phyloP scores from a whole-genome alignment of 92 coral and sea anemone species.

The Epizoanthus scotinus region DNA sequence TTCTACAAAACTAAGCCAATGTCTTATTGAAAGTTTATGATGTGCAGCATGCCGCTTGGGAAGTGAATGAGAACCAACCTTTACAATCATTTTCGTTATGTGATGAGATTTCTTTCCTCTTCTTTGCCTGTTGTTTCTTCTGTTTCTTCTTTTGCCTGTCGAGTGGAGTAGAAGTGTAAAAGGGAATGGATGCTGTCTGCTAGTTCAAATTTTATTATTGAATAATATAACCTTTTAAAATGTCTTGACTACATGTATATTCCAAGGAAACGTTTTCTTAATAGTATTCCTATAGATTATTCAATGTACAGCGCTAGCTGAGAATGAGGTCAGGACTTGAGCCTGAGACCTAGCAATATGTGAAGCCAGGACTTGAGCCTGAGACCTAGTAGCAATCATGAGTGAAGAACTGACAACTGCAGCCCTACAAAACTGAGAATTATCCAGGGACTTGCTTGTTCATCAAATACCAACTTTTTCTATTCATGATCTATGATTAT shows the following conservation, averaged over 20 bases:
- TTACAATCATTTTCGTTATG: not conserved
- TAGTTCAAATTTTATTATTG: not conserved
- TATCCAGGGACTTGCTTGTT: no score
- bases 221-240: not conserved
- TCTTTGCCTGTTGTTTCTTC: constrained; percentile 77
- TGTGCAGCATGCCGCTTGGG: no score
- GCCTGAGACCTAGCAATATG: constrained; percentile 13
- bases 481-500: not conserved
- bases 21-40: no score
- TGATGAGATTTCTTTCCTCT: constrained; percentile 57
- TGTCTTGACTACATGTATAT: no score
- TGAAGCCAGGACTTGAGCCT: constrained; percentile 3
- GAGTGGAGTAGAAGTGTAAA: not conserved
- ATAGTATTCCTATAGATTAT: no score
- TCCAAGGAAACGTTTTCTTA: no score
- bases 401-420: not conserved
- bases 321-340: no score
- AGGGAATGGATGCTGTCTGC: not conserved
- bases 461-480: not conserved
- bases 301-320: no score
- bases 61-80: constrained; percentile 16
- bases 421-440: not conserved
- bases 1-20: no score
- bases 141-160: constrained; percentile 80
- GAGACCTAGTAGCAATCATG: no score